Conservation (phyloP, 1,140 invertebrate genomes). For the Metopolophium dirhodum region DNA sequence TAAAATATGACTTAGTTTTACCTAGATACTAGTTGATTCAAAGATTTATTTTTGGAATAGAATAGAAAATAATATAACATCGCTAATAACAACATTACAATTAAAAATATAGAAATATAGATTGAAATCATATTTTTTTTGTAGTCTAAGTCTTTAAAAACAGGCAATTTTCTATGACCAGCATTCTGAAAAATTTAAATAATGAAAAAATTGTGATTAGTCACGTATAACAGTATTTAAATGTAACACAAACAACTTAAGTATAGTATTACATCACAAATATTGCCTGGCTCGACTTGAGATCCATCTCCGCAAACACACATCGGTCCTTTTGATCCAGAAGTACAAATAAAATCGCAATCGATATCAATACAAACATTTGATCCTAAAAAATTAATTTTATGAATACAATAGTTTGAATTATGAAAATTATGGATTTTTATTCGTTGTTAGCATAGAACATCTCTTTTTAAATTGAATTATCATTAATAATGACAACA, state of each 20-base stretch:
- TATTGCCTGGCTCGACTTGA: slow-evolving; percentile 48
- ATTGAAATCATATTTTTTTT: slow-evolving; percentile 23
- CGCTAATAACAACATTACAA: neutral
- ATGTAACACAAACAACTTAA: neutral
- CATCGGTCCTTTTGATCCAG: slow-evolving; percentile 28
- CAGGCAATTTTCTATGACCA: neutral
- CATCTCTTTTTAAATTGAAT: too few relatives aligned
- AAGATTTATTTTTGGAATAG: slow-evolving; percentile 32
- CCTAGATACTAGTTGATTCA: neutral
- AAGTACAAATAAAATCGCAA: slow-evolving; percentile 58
- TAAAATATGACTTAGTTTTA: neutral
- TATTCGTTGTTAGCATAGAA: too few relatives aligned
- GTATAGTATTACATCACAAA: slow-evolving; percentile 50
- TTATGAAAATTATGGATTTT: neutral
- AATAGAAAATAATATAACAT: slow-evolving; percentile 43
- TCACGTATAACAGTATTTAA: neutral
- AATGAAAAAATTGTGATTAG: neutral
- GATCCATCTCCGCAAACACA: slow-evolving; percentile 59
- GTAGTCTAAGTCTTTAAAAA: neutral
- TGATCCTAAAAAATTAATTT: slow-evolving; percentile 22
- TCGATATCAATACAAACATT: slow-evolving; percentile 56
- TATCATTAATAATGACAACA: neutral
- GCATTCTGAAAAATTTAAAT: slow-evolving; percentile 10
- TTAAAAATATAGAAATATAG: slow-evolving; percentile 12
- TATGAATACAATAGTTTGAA: neutral